Conservation (phyloP, 2,888 invertebrate species). For the Meloe dianella region DNA sequence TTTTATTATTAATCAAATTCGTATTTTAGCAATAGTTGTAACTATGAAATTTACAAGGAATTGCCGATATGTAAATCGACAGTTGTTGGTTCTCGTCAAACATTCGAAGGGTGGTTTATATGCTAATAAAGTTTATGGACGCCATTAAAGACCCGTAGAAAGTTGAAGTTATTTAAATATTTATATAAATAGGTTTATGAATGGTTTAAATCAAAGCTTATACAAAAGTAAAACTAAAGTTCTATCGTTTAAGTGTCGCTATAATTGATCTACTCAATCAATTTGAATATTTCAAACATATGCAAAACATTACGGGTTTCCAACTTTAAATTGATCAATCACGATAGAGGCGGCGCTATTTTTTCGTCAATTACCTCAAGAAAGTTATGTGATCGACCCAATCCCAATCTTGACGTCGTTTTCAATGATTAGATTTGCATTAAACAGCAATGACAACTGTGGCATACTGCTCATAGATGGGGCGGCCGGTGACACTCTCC, state of each 20-base stretch:
- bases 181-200: constrained; percentile 19
- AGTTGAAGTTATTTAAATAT: constrained; percentile 23
- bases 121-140: constrained; percentile 13
- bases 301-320: neutral
- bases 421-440: no score
- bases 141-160: constrained; percentile 15
- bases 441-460: no score
- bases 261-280: neutral
- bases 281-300: neutral
- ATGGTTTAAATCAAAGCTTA: neutral
- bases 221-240: neutral
- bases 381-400: no score
- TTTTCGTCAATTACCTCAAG: no score
- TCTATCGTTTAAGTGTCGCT: neutral
- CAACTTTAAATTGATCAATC: neutral
- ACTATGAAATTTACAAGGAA: neutral
- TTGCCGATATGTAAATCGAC: neutral
- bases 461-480: no score
- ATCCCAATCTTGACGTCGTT: no score
- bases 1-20: neutral
- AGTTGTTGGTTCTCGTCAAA: neutral
- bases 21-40: neutral
- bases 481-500: no score
- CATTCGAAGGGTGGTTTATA: constrained; percentile 10
- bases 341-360: no score